phyloP scores from a whole-genome alignment of 2,113 vertebrate species.

The Mobula birostris region DNA sequence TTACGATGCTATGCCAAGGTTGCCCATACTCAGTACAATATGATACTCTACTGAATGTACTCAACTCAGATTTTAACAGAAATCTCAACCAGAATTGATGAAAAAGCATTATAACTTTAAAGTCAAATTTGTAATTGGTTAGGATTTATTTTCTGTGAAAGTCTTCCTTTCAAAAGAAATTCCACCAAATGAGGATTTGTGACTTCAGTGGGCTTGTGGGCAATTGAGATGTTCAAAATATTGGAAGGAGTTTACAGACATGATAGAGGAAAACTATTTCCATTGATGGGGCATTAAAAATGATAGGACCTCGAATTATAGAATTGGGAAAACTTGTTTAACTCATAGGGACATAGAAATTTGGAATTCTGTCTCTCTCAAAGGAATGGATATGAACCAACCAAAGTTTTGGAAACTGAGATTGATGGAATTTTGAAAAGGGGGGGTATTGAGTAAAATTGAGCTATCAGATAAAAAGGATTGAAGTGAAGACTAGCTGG shows the following conservation, averaged over 20 bases:
- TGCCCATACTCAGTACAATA: not conserved
- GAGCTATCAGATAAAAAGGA: not conserved
- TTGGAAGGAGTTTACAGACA: not conserved
- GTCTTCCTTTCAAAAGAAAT: not conserved
- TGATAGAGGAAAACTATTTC: not conserved
- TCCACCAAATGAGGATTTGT: not conserved
- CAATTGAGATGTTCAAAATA: not conserved
- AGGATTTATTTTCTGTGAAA: not conserved
- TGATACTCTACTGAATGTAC: not conserved
- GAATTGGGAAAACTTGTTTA: not conserved
- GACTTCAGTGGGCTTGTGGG: no score
- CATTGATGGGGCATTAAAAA: not conserved
- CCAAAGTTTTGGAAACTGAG: not conserved
- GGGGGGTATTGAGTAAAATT: not conserved
- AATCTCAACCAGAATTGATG: not conserved
- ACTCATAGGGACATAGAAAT: not conserved
- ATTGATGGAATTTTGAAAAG: not conserved
- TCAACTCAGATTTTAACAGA: not conserved
- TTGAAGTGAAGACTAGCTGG: not conserved
- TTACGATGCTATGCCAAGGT: not conserved
- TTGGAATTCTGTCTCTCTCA: not conserved
- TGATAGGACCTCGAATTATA: not conserved
- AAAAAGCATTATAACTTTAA: not conserved
- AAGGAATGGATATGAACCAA: not conserved
- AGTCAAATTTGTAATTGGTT: not conserved